phyloP scores from a whole-genome alignment of 2,113 vertebrate genomes.

The Diadophis punctatus region DNA sequence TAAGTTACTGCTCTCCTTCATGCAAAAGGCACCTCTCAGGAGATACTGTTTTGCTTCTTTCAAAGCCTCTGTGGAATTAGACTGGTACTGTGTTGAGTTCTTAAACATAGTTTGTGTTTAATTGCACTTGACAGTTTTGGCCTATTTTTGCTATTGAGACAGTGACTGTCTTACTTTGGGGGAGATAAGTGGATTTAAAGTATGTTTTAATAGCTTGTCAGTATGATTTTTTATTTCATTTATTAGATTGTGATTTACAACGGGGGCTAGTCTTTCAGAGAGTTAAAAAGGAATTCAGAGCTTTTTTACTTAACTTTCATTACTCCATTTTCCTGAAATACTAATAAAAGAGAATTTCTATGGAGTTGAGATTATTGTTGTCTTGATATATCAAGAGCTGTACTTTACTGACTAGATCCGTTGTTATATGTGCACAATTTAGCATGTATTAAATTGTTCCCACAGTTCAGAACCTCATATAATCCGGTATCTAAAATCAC shows the following conservation, averaged over 20 bases:
- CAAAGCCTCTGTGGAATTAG: background rate
- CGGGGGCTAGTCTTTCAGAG: background rate
- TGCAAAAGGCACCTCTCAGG: background rate
- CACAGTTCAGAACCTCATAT: background rate
- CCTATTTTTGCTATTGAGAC: background rate
- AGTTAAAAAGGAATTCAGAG: background rate
- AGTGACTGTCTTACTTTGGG: background rate
- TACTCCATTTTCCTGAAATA: background rate
- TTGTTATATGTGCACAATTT: background rate
- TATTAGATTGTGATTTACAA: background rate
- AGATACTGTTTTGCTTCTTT: background rate
- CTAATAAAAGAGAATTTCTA: background rate
- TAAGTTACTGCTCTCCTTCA: background rate
- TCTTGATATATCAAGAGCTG: background rate
- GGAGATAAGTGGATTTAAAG: background rate
- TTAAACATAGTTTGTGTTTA: slow-evolving; percentile 8
- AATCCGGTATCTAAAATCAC: background rate
- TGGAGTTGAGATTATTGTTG: background rate
- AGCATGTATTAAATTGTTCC: background rate
- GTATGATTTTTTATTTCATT: background rate
- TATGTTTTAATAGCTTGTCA: background rate
- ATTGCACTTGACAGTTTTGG: background rate
- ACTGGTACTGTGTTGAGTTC: background rate
- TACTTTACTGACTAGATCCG: background rate
- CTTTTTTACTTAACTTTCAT: background rate